Base-by-base conservation (phyloP, 2,888 invertebrate genomes). In the Cheilosia impressa region DNA sequence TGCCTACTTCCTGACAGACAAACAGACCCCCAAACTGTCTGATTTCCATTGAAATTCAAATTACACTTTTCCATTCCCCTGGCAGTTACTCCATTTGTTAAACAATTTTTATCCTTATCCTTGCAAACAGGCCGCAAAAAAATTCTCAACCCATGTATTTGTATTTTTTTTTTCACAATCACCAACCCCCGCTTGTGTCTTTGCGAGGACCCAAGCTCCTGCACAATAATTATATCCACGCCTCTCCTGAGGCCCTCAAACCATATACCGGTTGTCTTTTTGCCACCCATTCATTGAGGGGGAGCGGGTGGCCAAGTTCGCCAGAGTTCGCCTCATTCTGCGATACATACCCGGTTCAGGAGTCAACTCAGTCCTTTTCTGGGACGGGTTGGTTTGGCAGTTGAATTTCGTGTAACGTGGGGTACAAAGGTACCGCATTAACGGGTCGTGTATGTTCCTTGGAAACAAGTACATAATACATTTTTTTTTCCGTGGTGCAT, bases 301-400 rank as follows among this genome's bases (percentile, higher is more conserved):
- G 27, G 41, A 47, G 53, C 2, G 13, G 31, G 13, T 19, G 15
- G 2, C 24, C 22, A 50, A 66, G 60, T 62, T 62, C 24, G 55
- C 50, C 41, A 76, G 58, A 71, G 22, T 24, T 52, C 52, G 24
- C 57, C 77, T 53, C 60, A 77, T 66, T 77, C 63, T 71, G 45
- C 58, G 58, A 75, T 75, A 65, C 69, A 58, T 41, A 62, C 68
- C 81, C 76, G 72, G 68, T 72, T 85, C 85, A 63, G 81, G 85
- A 81, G 85, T 81, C 41, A 81, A 85, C 85, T 85, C 76, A 68
- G 81, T 81, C 76, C 81, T 81, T 85, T 81, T 38, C 52, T 62
- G 71, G 76, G 57, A 80, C 68, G 75, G 85, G 81, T 68, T 81
- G 72, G 62, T 62, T 81, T 72, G 71, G 45, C 85, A 85, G 85